These are phyloP conservation scores for Nilaparvata lugens DNA, from an alignment of 1,140 invertebrate species.

Conservation along the genomic window DNA sequence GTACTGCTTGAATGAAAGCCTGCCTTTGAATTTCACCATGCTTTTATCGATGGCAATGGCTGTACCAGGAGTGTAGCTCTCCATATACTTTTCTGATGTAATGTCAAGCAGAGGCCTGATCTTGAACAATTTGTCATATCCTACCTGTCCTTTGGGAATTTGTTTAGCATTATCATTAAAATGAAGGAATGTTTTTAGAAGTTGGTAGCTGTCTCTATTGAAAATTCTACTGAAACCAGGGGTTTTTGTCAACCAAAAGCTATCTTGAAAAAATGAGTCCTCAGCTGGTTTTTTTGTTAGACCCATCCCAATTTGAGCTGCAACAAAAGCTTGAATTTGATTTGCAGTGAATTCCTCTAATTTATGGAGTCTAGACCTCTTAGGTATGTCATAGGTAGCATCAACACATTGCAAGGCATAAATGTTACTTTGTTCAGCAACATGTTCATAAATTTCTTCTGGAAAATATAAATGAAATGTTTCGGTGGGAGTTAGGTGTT, in stretches of 20 bases:
- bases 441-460: too few species aligned
- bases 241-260: neutral
- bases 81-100: slow-evolving; percentile 2
- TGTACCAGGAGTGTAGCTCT: slow-evolving; percentile 21
- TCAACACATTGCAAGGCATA: neutral
- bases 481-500: too few species aligned
- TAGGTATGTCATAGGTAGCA: slow-evolving; percentile 5
- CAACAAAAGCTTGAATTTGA: neutral
- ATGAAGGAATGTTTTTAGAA: slow-evolving; percentile 16
- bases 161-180: slow-evolving; percentile 25
- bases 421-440: too few species aligned
- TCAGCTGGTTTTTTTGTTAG: neutral
- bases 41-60: slow-evolving; percentile 34
- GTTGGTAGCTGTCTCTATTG: neutral
- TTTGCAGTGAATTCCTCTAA: neutral
- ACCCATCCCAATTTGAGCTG: slow-evolving; percentile 14
- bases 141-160: slow-evolving; percentile 15
- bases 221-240: neutral
- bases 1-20: slow-evolving; percentile 33
- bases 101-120: slow-evolving; percentile 19
- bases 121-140: slow-evolving; percentile 28
- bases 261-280: neutral
- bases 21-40: slow-evolving; percentile 32
- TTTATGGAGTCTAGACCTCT: neutral
- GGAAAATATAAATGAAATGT: too few species aligned